phyloP scores from a whole-genome alignment of 2,888 invertebrate genomes.

The Cephus pygmeus region DNA sequence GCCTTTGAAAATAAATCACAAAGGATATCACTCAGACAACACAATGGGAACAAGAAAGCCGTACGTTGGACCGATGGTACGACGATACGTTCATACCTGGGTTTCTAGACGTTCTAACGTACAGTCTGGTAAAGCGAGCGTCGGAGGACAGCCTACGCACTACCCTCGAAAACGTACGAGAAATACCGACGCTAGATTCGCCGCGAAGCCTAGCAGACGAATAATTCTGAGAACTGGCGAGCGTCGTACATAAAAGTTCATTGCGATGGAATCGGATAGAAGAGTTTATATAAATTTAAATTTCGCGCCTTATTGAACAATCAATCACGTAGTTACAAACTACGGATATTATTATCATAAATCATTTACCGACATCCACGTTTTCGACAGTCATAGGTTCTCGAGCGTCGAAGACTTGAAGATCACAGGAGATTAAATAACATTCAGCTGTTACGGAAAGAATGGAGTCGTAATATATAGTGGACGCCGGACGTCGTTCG shows the following conservation, averaged over 20 bases:
- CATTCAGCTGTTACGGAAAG: background rate
- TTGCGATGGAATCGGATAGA: background rate
- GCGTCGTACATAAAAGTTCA: background rate
- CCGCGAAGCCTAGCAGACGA: background rate
- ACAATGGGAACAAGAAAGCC: background rate
- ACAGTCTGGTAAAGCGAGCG: background rate
- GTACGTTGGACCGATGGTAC: background rate
- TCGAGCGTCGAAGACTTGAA: background rate
- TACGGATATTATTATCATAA: background rate
- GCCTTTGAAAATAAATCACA: background rate
- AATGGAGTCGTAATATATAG: background rate
- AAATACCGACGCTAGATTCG: background rate
- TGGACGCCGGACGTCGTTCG: background rate
- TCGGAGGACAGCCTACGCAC: background rate
- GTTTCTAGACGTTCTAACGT: constrained; percentile 16
- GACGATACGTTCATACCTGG: background rate
- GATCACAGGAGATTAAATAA: background rate
- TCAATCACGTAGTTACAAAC: background rate
- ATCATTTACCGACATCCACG: background rate
- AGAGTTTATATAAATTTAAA: background rate
- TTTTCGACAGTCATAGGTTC: background rate
- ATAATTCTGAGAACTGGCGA: background rate
- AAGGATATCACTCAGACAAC: background rate
- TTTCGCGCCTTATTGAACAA: background rate
- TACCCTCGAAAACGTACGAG: constrained; percentile 9